phyloP scores from a whole-genome alignment of 2,797 vertebrate species.

The Xerus rutilus region DNA sequence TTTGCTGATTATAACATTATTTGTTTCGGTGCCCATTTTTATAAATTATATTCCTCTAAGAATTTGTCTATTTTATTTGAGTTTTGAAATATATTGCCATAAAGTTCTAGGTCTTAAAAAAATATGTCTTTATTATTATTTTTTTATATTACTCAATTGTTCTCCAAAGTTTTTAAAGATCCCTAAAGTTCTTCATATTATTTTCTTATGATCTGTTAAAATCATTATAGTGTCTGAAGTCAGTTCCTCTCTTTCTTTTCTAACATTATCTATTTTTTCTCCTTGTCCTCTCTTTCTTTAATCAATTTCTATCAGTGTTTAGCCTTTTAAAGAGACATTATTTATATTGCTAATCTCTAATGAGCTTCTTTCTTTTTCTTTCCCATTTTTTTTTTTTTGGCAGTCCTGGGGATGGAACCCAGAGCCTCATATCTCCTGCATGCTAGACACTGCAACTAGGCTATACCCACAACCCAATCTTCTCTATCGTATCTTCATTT shows the following conservation, averaged over 20 bases:
- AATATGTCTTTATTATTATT: too few relatives aligned
- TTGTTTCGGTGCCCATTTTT: slow-evolving; percentile 3
- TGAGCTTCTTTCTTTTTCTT: background rate
- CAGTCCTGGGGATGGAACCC: background rate
- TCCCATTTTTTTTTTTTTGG: too few relatives aligned
- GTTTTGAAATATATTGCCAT: slow-evolving; percentile 16
- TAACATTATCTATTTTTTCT: slow-evolving; percentile 11
- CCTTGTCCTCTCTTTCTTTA: background rate
- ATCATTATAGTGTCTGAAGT: background rate
- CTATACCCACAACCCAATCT: background rate
- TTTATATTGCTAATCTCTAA: background rate
- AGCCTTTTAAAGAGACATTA: background rate
- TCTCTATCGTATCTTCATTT: background rate
- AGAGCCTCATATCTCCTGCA: background rate
- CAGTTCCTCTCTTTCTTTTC: background rate
- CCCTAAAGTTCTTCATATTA: background rate
- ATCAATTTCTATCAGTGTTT: background rate
- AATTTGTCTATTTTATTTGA: slow-evolving; percentile 26
- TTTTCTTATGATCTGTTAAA: slow-evolving; percentile 58
- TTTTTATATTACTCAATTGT: too few relatives aligned
- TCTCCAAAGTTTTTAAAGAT: too few relatives aligned
- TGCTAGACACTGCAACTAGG: background rate
- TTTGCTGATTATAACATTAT: slow-evolving; percentile 5
- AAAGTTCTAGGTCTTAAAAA: background rate
- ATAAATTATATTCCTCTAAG: slow-evolving; percentile 26